A percentile compares a stretch with the other conserved stretches of the same genome.
Evolutionary conservation across 2,113 vertebrate genomes (phyloP).

Genomic region (Callithrix jacchus): DNA sequence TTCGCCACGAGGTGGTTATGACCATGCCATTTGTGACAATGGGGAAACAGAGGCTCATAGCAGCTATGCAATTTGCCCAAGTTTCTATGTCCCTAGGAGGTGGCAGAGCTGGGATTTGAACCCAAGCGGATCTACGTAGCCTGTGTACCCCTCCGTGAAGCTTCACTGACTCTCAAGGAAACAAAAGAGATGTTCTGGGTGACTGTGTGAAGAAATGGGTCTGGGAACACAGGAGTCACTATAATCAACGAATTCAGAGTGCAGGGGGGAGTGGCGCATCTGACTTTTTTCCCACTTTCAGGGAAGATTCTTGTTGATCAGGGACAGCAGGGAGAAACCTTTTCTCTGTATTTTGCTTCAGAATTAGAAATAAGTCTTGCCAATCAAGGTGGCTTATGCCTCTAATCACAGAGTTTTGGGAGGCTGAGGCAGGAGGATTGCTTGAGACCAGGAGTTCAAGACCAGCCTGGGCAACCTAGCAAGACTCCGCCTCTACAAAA

Average conservation of each 20-base stretch:
- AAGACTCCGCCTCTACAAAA: too few species aligned
- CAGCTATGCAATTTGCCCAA: neutral
- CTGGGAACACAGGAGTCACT: too few species aligned
- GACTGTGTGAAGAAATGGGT: neutral
- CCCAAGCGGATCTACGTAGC: neutral
- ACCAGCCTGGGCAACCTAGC: too few species aligned
- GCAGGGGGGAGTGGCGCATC: neutral
- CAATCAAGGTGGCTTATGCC: too few species aligned
- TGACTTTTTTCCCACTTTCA: neutral
- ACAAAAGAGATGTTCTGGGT: neutral
- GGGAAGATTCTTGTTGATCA: neutral
- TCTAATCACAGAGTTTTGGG: too few species aligned
- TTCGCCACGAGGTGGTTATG: neutral
- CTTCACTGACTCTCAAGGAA: neutral
- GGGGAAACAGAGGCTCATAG: neutral
- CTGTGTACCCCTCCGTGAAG: neutral
- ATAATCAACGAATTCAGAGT: fast-evolving
- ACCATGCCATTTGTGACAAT: neutral
- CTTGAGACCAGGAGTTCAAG: too few species aligned
- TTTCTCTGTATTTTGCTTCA: neutral
- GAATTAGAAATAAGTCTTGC: neutral
- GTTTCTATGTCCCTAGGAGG: neutral
- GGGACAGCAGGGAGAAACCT: neutral
- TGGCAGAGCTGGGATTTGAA: neutral
- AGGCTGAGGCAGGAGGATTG: too few species aligned